Evolutionary conservation across 2,888 invertebrate species (phyloP), one percentile per base, ranked within the genome.

Genomic region (Ommatoiulus sabulosus): DNA sequence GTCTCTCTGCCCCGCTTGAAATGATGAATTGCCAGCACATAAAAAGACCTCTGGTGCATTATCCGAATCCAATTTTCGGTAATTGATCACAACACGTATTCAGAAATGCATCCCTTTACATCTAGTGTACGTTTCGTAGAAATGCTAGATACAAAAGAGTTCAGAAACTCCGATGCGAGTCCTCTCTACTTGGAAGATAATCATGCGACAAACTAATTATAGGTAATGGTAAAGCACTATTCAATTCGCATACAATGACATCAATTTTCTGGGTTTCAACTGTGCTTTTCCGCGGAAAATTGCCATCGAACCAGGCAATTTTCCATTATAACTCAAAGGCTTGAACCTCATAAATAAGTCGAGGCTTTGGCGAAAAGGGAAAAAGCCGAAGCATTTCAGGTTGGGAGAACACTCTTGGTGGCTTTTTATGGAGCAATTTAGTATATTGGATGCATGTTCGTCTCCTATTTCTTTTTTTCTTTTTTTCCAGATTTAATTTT

Each of bases 51-150:
- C 3, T 15, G n/a, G 63, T 63, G 63, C 63, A 63, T 63, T 63
- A 63, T 63, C 63, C n/a, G 63, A 63, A 63, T 20, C 63, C 63
- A 63, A 63, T 63, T 63, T 63, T 63, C 63, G 63, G 63, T 63
- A 63, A 63, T 63, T 63, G 63, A 63, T 63, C 63, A 63, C 63
- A 63, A 63, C 63, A 63, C 63, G 63, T 63, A 63, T 63, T 63
- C 63, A 63, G 63, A 63, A 63, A 63, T 63, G n/a, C 63, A 63
- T 63, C 63, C n/a, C 63, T n/a, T n/a, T 63, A 12, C 63, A n/a
- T 63, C n/a, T 17, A 63, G 63, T 63, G 63, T 20, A 63, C 10
- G n/a, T 63, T 63, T 63, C 63, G 63, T 12, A n/a, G 20, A 63
- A 63, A 63, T 63, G n/a, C 63, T 3, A 63, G 63, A 63, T n/a